Conservation (phyloP, 2,888 invertebrate species). For the Chloroclystis v-ata region DNA sequence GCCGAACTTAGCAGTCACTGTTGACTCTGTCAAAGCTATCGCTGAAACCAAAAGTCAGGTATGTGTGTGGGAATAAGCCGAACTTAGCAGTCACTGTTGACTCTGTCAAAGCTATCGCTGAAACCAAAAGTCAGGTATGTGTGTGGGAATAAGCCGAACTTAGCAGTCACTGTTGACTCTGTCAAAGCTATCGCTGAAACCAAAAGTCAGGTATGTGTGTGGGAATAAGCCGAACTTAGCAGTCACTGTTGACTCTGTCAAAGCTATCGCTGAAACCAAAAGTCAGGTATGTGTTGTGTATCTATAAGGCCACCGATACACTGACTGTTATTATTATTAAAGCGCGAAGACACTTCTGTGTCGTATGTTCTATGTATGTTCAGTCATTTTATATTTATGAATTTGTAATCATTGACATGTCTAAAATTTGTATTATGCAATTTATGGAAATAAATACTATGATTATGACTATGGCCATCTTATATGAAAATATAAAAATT, state of each 20-base stretch:
- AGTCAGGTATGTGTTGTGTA: conserved; percentile 81
- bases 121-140: conserved; percentile 85
- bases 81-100: conserved; percentile 81
- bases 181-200: conserved; percentile 87
- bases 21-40: conserved; percentile 87
- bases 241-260: conserved; percentile 86
- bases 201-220: conserved; percentile 82
- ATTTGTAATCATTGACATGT: no score
- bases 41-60: conserved; percentile 89
- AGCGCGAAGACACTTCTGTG: no score
- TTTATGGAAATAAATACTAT: no score
- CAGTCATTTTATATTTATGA: no score
- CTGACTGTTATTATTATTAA: no score
- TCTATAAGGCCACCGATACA: no score
- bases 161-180: conserved; percentile 83
- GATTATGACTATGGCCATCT: no score
- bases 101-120: conserved; percentile 86
- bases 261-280: conserved; percentile 87
- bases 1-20: conserved; percentile 71
- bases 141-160: neutral
- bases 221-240: no score
- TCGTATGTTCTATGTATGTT: no score
- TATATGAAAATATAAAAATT: no score
- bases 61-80: conserved; percentile 21
- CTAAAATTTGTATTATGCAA: no score